These are phyloP conservation scores for Dysidea cf. avara DNA, from an alignment of 37 sponge, comb jelly and placozoan species.

Conservation along the genomic window DNA sequence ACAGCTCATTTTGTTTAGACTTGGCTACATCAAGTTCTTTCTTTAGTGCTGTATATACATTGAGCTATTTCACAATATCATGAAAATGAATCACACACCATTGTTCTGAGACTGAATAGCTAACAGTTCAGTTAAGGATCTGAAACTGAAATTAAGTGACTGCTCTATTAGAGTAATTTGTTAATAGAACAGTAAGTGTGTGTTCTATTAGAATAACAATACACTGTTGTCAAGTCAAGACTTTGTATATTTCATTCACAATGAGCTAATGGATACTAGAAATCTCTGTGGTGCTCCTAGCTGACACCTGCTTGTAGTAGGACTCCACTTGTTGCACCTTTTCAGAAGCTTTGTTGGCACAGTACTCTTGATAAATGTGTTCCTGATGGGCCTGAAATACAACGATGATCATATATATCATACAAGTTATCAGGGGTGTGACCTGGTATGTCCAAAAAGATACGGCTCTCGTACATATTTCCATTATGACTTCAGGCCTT, in stretches of 20 bases:
- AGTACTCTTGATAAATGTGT: constrained; percentile 70
- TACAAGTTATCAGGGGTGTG: neutral
- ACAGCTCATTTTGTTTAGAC: constrained; percentile 65
- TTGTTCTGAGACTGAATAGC: constrained; percentile 63
- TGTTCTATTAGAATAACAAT: no score
- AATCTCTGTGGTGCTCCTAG: constrained; percentile 62
- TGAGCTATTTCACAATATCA: neutral
- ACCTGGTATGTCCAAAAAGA: constrained; percentile 94
- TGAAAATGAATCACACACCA: constrained; percentile 9
- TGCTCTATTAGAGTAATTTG: neutral
- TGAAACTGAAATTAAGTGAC: neutral
- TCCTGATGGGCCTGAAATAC: constrained; percentile 73
- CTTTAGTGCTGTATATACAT: constrained; percentile 30
- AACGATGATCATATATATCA: no score
- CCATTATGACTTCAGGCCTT: constrained; percentile 88
- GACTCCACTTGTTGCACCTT: constrained; percentile 78
- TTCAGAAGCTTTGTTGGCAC: constrained; percentile 70
- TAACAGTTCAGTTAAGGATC: constrained; percentile 17
- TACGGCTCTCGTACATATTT: constrained; percentile 81
- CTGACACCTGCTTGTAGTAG: constrained; percentile 67
- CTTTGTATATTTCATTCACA: no score
- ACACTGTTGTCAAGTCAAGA: no score
- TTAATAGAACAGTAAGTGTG: neutral
- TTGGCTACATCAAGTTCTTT: constrained; percentile 75
- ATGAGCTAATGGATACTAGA: constrained; percentile 31